phyloP scores from a whole-genome alignment of 2,797 vertebrate genomes.

The Fratercula arctica region DNA sequence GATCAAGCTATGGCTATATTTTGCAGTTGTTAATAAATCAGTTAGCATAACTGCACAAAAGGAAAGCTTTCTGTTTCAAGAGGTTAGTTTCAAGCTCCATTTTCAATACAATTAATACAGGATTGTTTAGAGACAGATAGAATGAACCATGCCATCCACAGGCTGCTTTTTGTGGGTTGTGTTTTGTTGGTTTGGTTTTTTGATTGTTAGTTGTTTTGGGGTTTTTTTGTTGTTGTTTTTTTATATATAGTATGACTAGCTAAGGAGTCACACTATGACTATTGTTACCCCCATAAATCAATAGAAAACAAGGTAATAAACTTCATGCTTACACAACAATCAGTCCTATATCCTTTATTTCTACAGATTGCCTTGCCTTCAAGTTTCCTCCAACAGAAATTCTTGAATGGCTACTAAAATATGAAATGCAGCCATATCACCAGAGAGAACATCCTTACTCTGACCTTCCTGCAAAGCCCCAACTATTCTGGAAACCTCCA shows the following conservation, averaged over 20 bases:
- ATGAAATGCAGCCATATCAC: background rate
- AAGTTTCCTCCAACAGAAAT: background rate
- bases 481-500: background rate
- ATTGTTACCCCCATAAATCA: background rate
- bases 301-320: constrained; percentile 5
- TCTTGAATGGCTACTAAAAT: background rate
- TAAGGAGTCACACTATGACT: background rate
- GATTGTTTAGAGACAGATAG: constrained; percentile 2
- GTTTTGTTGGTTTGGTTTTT: background rate
- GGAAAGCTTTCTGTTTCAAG: constrained; percentile 38
- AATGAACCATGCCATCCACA: background rate
- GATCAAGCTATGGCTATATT: background rate
- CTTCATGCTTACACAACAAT: background rate
- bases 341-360: background rate
- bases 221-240: background rate
- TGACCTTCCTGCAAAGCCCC: background rate
- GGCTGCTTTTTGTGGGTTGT: background rate
- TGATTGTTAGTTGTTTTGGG: no score
- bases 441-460: background rate
- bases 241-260: background rate
- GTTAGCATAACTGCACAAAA: constrained; percentile 2
- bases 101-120: constrained; percentile 11
- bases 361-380: background rate
- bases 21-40: constrained; percentile 45
- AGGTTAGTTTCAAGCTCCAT: constrained; percentile 20